Conservation (phyloP, 2,113 vertebrate genomes). For the Coptodon bakossiorum region DNA sequence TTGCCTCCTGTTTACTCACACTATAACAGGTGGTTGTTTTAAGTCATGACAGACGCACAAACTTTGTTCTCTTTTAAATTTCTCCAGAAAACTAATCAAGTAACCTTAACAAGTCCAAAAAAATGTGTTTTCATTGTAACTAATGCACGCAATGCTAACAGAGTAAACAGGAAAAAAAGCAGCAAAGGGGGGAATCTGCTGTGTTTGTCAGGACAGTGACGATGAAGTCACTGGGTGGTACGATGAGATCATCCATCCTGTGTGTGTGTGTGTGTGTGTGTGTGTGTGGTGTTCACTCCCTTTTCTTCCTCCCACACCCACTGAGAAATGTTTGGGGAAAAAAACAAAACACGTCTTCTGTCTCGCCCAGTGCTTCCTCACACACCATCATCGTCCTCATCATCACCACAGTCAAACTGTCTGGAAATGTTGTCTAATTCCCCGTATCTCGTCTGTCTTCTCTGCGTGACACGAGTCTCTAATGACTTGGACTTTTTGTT, state of each 20-base stretch:
- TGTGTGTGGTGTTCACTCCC: background rate
- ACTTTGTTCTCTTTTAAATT: background rate
- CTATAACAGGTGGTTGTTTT: background rate
- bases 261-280: background rate
- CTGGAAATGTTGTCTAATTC: background rate
- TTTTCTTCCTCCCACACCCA: conserved; percentile 1
- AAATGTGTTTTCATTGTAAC: background rate
- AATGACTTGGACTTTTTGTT: background rate
- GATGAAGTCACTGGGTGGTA: conserved; percentile 29
- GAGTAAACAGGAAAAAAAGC: background rate
- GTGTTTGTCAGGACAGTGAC: background rate
- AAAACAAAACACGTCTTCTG: background rate
- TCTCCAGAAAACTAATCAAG: background rate
- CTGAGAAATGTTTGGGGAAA: background rate
- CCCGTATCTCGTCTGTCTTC: background rate
- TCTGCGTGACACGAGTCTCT: background rate
- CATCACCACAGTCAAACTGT: background rate
- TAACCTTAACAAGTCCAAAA: background rate
- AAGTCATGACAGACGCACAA: background rate
- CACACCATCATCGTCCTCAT: background rate
- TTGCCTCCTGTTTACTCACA: background rate
- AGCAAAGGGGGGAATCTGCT: background rate
- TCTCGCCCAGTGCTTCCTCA: background rate
- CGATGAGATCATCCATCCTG: conserved; percentile 40
- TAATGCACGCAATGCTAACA: background rate